Percentiles rank a stretch among this genome's conserved stretches.
Conservation (phyloP, 2,888 invertebrate genomes). For the Polymixis flavicincta region DNA sequence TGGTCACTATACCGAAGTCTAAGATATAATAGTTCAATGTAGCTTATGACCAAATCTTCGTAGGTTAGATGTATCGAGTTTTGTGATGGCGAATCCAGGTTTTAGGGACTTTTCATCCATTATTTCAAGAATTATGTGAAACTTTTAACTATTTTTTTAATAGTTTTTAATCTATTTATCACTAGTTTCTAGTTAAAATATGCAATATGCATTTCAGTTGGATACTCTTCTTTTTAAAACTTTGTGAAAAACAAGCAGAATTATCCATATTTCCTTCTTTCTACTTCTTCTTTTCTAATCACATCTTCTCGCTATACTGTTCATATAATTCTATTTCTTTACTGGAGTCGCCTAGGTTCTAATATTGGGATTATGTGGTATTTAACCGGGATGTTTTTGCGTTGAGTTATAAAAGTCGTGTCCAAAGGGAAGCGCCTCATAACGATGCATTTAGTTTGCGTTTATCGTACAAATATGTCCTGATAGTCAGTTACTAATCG, state of each 20-base stretch:
- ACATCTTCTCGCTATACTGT: background rate
- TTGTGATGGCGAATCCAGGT: slow-evolving; percentile 26
- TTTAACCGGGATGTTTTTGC: slow-evolving; percentile 15
- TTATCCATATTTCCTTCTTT: background rate
- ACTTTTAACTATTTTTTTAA: slow-evolving; percentile 2
- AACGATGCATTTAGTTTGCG: slow-evolving; percentile 62
- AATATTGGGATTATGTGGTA: slow-evolving; percentile 38
- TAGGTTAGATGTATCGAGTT: slow-evolving; percentile 37
- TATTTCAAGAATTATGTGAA: background rate
- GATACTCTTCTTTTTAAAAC: background rate
- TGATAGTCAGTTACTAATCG: slow-evolving; percentile 40
- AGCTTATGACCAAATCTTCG: slow-evolving; percentile 26
- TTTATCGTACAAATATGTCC: slow-evolving; percentile 63
- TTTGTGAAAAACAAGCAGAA: background rate
- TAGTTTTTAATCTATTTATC: background rate
- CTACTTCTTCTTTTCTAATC: background rate
- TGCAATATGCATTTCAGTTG: background rate
- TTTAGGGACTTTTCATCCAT: background rate
- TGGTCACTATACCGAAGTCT: slow-evolving; percentile 74
- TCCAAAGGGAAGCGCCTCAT: slow-evolving; percentile 1
- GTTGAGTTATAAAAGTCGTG: slow-evolving; percentile 8
- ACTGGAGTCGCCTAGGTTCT: slow-evolving; percentile 21
- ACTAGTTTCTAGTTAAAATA: background rate
- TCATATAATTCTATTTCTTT: background rate
- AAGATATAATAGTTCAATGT: slow-evolving; percentile 77